Percentiles rank a stretch among this genome's conserved stretches.
These are phyloP conservation scores for Hypocryptadius cinnamomeus DNA, from an alignment of 2,113 vertebrate species.

Conservation along the genomic window DNA sequence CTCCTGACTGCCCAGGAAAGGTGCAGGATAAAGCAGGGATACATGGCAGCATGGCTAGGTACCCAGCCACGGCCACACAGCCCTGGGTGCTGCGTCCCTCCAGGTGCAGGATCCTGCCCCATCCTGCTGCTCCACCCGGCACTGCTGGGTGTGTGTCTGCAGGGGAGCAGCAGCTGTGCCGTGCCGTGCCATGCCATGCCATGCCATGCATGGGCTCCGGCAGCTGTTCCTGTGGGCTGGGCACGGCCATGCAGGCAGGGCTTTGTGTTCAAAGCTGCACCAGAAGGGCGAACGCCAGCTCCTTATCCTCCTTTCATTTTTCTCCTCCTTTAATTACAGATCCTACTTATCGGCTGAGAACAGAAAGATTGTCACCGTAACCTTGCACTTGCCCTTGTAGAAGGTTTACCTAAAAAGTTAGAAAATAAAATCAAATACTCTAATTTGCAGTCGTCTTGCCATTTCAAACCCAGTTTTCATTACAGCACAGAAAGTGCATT, in stretches of 20 bases:
- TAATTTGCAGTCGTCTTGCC: conserved; percentile 73
- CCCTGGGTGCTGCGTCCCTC: neutral
- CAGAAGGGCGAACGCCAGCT: neutral
- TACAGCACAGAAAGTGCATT: conserved; percentile 70
- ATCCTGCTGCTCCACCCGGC: neutral
- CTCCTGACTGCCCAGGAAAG: neutral
- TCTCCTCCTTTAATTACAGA: conserved; percentile 64
- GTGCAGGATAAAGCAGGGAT: neutral
- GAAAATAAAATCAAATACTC: conserved; percentile 63
- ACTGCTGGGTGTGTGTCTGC: rapidly evolving
- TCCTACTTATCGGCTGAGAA: conserved; percentile 50
- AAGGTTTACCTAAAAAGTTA: conserved; percentile 68
- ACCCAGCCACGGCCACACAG: rapidly evolving
- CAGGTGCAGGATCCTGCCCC: neutral
- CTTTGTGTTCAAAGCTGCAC: conserved; percentile 35
- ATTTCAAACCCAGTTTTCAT: conserved; percentile 70
- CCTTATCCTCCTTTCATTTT: conserved; percentile 50
- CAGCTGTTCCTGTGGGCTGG: neutral
- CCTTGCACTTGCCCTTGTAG: conserved; percentile 69
- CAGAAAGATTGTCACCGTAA: conserved; percentile 21
- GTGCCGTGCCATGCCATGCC: rapidly evolving
- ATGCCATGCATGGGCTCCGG: rapidly evolving
- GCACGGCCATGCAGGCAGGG: neutral
- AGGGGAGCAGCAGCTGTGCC: rapidly evolving
- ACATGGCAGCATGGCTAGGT: rapidly evolving